Evolutionary conservation across 2,113 vertebrate species (phyloP).

Genomic region (Mus musculus): GRCm39 chr3:128562001-128562500

Average conservation of each 20-base stretch:
- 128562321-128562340: too few relatives aligned
- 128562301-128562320: too few relatives aligned
- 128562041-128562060: background rate
- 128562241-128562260: too few relatives aligned
- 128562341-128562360: background rate
- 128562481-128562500: background rate
- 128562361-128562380: background rate
- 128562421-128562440: background rate
- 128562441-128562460: background rate
- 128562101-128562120: background rate
- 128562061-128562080: background rate
- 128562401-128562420: background rate
- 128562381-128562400: background rate
- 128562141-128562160: background rate
- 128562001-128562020: too few relatives aligned
- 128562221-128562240: too few relatives aligned
- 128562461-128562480: background rate
- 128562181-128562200: background rate
- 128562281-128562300: too few relatives aligned
- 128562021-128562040: too few relatives aligned
- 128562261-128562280: too few relatives aligned
- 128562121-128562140: background rate
- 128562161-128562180: conserved; percentile 18
- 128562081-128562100: background rate
- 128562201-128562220: too few relatives aligned